phyloP scores from a whole-genome alignment of 1,140 invertebrate genomes.

The Danaus plexippus region DNA sequence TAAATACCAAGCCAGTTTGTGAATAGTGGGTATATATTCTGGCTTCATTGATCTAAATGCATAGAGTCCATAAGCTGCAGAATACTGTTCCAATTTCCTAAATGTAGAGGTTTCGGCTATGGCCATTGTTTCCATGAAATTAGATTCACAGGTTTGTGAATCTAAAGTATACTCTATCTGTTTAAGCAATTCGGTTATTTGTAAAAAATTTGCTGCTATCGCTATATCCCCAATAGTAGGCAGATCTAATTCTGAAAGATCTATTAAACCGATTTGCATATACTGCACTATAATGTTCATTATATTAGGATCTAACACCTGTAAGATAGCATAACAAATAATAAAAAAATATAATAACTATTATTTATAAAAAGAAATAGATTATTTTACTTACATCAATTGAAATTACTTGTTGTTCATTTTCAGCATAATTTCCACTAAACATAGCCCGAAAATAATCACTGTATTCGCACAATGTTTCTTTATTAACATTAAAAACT shows the following conservation, averaged over 20 bases:
- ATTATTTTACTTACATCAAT: conserved; percentile 46
- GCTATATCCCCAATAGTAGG: conserved; percentile 37
- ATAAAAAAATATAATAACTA: conserved; percentile 5
- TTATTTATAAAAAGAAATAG: conserved; percentile 5
- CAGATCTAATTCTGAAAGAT: conserved; percentile 41
- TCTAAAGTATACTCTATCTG: conserved; percentile 54
- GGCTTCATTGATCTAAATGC: conserved; percentile 51
- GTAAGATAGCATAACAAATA: conserved; percentile 15
- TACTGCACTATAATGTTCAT: conserved; percentile 53
- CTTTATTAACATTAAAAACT: conserved; percentile 45
- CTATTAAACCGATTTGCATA: conserved; percentile 51
- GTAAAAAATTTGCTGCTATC: conserved; percentile 48
- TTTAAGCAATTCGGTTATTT: conserved; percentile 56
- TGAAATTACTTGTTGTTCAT: conserved; percentile 40
- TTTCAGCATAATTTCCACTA: conserved; percentile 56
- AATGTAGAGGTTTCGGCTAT: conserved; percentile 47
- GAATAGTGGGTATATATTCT: conserved; percentile 38
- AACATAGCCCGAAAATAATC: conserved; percentile 67
- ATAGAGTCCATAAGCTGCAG: conserved; percentile 40
- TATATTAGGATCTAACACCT: conserved; percentile 50
- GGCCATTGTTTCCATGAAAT: conserved; percentile 45
- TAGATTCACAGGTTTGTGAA: conserved; percentile 32
- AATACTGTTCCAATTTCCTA: conserved; percentile 35
- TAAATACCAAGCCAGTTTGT: conserved; percentile 54
- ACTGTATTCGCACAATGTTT: conserved; percentile 49